Base-by-base conservation (phyloP, 2,888 invertebrate species). In the Andrena fulva region DNA sequence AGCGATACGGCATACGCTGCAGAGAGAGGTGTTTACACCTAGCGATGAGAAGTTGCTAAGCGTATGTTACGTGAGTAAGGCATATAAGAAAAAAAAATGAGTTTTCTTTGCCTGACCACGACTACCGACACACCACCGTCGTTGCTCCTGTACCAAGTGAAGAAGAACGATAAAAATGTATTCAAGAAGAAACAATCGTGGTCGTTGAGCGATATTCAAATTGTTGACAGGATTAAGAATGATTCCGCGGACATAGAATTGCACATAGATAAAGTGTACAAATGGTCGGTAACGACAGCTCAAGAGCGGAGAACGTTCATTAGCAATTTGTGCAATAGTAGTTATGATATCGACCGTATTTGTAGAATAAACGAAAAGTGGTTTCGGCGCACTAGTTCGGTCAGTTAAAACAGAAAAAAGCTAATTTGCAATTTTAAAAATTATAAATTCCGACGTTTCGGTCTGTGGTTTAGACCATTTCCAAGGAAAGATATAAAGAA, bases 161-260 rank as follows among this genome's bases (percentile, higher is more conserved):
- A 98, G 93, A 97, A 97, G 91, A 96, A 96, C 27, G 98, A 98
- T 90, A 97, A 97, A 91, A 96, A 96, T 90, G 94, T 95, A 0
- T 97, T 96, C 91, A 98, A 97, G 92, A 97, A 97, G 91, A 98
- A 98, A 92, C 95, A 97, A 56, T 95, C 95, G 31, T 98, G 98
- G 98, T 94, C 95, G 54, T 92, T 98, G 80, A 95, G 96, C 54
- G 97, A 98, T 91, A 95, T 98, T 29, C 97, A 97, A 93, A 95
- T 95, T 71, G 96, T 98, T 0, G 98, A 98, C 94, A 98, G 97
- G 7, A 85, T 93, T 20, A 96, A 97, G 90, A 96, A 95, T 89
- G 96, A 96, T 81, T 95, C 96, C 27, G 95, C 96, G 84, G 98
- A 98, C 90, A 97, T 98, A 93, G 98, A 98, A 93, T 94, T 98